Base-by-base conservation (phyloP, 2,797 vertebrate genomes). In the Rachycentron canadum region DNA sequence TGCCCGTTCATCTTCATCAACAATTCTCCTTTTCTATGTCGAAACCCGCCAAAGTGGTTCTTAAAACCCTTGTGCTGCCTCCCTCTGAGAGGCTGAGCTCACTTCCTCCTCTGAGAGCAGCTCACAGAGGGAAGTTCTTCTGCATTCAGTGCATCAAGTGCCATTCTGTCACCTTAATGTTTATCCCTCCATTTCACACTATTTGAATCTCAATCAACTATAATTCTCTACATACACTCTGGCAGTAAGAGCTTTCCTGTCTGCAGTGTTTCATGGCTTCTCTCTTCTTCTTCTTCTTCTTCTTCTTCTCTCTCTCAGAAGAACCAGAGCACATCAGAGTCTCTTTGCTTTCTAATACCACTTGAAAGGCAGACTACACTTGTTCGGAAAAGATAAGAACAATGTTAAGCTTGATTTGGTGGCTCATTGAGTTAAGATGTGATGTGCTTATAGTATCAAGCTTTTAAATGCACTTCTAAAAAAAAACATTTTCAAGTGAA, bases 161-260 rank as follows among this genome's bases (percentile, higher is more conserved):
- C 2, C 55, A 60, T 28, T 36, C 64, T 58, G 63, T 66, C 59
- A 69, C 56, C n/a, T 52, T 36, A 13, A 53, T 11, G 8, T n/a
- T 3, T 26, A 67, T 43, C 32, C 14, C 28, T 56, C 49, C 19
- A 61, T 28, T 80, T 79, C 71, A 69, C 63, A 45, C 11, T 30
- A 26, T 7, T 40, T 75, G 45, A 80, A 59, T 57, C 66, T 45
- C 25, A 73, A 64, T 59, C 6, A 62, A n/a, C 50, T 40, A 32
- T 36, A 40, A 49, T 76, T 45, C 25, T 66, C n/a, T 6, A 26
- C 56, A 60, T 34, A 26, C 61, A 72, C n/a, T 41, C 32, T 1
- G 28, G 4, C 41, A 43, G 16, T 40, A 28, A 28, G 16, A 49
- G 45, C 11, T 36, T 57, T 45, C 12, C 14, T 0, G 0, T 34